A percentile compares a stretch with the other conserved stretches of the same genome.
phyloP scores from a whole-genome alignment of 2,113 vertebrate species.

The Pseudolaguvia tuberculata region DNA sequence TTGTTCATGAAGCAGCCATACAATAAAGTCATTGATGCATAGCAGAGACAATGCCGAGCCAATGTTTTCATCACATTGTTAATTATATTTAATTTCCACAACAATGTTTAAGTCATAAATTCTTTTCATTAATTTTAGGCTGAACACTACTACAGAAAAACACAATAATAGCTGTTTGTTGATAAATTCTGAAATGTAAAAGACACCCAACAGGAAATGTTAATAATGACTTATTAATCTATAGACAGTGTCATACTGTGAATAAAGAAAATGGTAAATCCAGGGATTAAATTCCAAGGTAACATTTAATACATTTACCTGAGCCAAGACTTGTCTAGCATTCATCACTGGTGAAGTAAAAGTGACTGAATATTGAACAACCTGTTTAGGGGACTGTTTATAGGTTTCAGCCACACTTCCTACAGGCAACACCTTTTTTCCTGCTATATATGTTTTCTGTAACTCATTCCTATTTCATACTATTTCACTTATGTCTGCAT shows the following conservation, averaged over 20 bases:
- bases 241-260: no score
- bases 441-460: slow-evolving; percentile 11
- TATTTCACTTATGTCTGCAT: slow-evolving; percentile 5
- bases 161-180: slow-evolving; percentile 12
- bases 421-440: slow-evolving; percentile 10
- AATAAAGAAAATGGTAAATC: slow-evolving; percentile 6
- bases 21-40: slow-evolving; percentile 63
- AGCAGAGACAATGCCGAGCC: slow-evolving; percentile 59
- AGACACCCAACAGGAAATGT: no score
- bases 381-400: slow-evolving; percentile 13
- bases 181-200: slow-evolving; percentile 7
- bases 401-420: slow-evolving; percentile 37
- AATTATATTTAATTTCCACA: slow-evolving; percentile 56
- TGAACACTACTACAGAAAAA: slow-evolving; percentile 8
- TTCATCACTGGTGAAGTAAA: slow-evolving; percentile 10
- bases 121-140: slow-evolving; percentile 20
- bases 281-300: slow-evolving; percentile 18
- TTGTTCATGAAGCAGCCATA: slow-evolving; percentile 52
- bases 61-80: slow-evolving; percentile 49
- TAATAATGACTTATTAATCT: no score
- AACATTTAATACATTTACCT: slow-evolving; percentile 19
- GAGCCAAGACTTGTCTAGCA: slow-evolving; percentile 34
- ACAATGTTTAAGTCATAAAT: slow-evolving; percentile 69
- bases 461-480: slow-evolving; percentile 2
- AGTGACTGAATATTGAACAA: background rate